Evolutionary conservation across 2,888 invertebrate genomes (phyloP).

Genomic region (Tridacna crocea): DNA sequence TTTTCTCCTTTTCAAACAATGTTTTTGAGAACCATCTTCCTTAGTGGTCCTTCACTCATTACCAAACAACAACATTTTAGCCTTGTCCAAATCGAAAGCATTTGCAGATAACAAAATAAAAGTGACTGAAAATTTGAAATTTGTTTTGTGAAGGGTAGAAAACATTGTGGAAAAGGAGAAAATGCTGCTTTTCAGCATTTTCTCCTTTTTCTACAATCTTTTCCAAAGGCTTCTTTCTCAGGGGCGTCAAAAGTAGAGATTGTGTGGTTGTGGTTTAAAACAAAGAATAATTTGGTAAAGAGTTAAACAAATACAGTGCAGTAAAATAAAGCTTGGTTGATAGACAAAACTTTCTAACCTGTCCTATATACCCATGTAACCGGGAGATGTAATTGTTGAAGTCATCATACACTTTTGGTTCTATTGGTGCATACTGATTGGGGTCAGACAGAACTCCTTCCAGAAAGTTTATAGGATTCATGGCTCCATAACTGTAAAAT

Average conservation of each 20-base stretch:
- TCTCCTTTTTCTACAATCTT: not conserved
- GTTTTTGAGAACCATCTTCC: no score
- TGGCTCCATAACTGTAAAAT: slow-evolving; percentile 68
- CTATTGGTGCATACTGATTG: slow-evolving; percentile 25
- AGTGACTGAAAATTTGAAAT: not conserved
- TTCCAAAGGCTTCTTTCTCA: no score
- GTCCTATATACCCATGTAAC: slow-evolving; percentile 41
- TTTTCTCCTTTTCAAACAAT: no score
- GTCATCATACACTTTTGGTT: slow-evolving; percentile 45
- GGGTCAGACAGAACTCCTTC: slow-evolving; percentile 74
- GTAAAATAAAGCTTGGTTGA: no score
- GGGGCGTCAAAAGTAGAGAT: no score
- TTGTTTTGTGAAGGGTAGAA: not conserved
- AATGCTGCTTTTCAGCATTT: not conserved
- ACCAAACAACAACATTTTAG: no score
- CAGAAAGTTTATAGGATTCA: slow-evolving; percentile 80
- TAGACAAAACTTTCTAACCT: slow-evolving; percentile 23
- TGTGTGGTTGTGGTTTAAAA: not conserved
- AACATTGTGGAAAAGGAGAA: slow-evolving; percentile 7
- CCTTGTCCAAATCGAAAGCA: not conserved
- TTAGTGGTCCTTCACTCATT: no score
- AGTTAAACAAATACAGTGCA: no score
- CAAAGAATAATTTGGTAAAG: no score
- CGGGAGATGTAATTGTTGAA: slow-evolving; percentile 56
- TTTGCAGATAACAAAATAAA: not conserved